Percentiles rank a stretch among this genome's conserved stretches.
Conservation (phyloP, 1,140 invertebrate genomes). For the Hyles vespertilio region DNA sequence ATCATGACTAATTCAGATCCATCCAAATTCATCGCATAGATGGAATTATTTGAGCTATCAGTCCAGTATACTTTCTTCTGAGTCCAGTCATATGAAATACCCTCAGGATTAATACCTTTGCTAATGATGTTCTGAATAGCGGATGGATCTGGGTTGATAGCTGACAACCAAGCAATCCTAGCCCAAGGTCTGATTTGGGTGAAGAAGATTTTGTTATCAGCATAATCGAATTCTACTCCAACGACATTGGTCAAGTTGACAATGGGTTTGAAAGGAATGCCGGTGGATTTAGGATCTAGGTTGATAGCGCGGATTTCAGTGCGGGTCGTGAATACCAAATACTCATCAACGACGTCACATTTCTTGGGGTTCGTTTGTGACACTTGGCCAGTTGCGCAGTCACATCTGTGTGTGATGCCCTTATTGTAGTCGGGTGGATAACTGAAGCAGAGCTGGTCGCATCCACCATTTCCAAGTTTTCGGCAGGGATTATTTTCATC, state of each 20-base stretch:
- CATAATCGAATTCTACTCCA: slow-evolving; percentile 96
- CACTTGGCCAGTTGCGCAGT: slow-evolving; percentile 92
- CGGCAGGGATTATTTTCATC: slow-evolving; percentile 88
- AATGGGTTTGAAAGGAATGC: slow-evolving; percentile 89
- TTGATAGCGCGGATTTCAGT: slow-evolving; percentile 93
- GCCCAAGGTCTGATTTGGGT: slow-evolving; percentile 95
- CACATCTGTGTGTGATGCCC: slow-evolving; percentile 84
- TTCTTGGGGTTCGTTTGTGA: slow-evolving; percentile 77
- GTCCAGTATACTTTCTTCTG: slow-evolving; percentile 98
- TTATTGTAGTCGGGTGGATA: slow-evolving; percentile 80
- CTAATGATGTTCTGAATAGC: slow-evolving; percentile 85
- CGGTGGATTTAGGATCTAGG: slow-evolving; percentile 87
- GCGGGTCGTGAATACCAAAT: slow-evolving; percentile 92
- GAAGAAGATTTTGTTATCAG: slow-evolving; percentile 90
- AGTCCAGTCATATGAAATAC: slow-evolving; percentile 98
- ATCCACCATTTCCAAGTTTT: slow-evolving; percentile 86
- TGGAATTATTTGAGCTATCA: slow-evolving; percentile 94
- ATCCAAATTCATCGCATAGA: slow-evolving; percentile 96
- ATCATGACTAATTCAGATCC: slow-evolving; percentile 95
- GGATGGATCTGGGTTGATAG: slow-evolving; percentile 78
- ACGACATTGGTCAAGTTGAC: slow-evolving; percentile 97
- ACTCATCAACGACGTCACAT: slow-evolving; percentile 91
- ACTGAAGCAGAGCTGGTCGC: slow-evolving; percentile 97
- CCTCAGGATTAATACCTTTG: slow-evolving; percentile 94
- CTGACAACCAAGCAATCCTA: slow-evolving; percentile 87